Percentiles rank a stretch among this genome's conserved stretches.
Conservation (phyloP, 2,797 vertebrate genomes). For the Miichthys miiuy region DNA sequence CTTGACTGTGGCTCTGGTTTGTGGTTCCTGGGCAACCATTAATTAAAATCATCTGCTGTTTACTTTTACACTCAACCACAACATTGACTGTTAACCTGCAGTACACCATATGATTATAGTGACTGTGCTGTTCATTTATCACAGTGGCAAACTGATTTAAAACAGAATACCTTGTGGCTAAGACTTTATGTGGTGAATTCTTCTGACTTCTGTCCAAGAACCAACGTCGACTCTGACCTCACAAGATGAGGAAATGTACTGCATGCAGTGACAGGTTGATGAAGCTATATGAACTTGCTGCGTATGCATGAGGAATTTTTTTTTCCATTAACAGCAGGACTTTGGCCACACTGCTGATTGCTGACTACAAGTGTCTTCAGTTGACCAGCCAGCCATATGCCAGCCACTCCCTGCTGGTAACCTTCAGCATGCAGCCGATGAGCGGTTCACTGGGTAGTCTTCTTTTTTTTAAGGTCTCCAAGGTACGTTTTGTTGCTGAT, state of each 20-base stretch:
- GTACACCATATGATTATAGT: background rate
- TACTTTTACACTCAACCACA: background rate
- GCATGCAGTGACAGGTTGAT: background rate
- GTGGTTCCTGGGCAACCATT: background rate
- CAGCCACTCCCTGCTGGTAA: slow-evolving; percentile 58
- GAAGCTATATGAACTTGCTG: slow-evolving; percentile 43
- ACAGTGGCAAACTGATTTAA: background rate
- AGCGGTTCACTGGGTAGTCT: slow-evolving; percentile 8
- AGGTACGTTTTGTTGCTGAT: slow-evolving; percentile 8
- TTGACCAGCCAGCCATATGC: slow-evolving; percentile 38
- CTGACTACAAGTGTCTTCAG: slow-evolving; percentile 40
- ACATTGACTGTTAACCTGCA: background rate
- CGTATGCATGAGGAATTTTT: slow-evolving; percentile 34
- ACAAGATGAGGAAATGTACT: background rate
- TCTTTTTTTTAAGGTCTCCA: slow-evolving; percentile 18
- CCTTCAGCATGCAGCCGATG: slow-evolving; percentile 52
- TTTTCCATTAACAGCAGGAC: slow-evolving; percentile 45
- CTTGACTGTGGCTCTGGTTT: background rate
- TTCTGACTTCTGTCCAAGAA: background rate
- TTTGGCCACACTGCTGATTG: slow-evolving; percentile 46
- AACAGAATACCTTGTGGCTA: background rate
- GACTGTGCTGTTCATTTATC: background rate
- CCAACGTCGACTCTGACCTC: background rate
- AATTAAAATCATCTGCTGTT: background rate
- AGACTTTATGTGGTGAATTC: background rate